Conservation (phyloP, 37 sponge, comb jelly and placozoan genomes). For the Spongilla lacustris region DNA sequence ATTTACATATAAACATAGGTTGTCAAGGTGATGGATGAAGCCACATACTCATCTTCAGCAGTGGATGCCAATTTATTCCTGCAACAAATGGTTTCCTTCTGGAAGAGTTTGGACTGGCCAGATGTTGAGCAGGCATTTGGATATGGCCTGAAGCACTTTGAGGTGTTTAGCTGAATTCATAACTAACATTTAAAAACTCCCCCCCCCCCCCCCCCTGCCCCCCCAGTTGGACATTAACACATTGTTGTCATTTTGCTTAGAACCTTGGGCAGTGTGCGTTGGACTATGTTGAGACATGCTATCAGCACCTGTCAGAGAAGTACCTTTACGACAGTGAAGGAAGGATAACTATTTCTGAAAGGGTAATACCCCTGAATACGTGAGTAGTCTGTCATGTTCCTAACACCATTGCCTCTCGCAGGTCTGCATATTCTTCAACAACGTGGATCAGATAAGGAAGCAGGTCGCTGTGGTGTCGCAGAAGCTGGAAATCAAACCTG, state of each 20-base stretch:
- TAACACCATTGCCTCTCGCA: background rate
- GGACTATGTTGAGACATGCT: background rate
- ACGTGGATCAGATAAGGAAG: background rate
- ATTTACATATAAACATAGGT: background rate
- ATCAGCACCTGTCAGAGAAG: background rate
- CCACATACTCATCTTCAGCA: background rate
- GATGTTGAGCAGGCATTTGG: background rate
- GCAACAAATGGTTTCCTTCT: background rate
- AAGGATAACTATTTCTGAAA: background rate
- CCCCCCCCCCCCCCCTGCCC: too few relatives aligned
- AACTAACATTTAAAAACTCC: too few relatives aligned
- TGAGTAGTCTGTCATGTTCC: background rate
- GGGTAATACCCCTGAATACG: background rate
- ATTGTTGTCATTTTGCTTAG: background rate
- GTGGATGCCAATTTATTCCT: background rate
- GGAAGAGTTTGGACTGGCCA: background rate
- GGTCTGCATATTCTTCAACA: background rate
- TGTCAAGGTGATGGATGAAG: background rate
- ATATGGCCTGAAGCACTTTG: background rate
- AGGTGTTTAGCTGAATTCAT: background rate
- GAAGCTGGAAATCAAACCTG: background rate
- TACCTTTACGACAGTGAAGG: background rate
- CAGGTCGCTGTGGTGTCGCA: background rate
- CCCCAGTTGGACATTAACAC: too few relatives aligned
- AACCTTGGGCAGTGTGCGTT: background rate